Conservation (phyloP, 2,888 invertebrate genomes). For the Trissoscelio sp. region DNA sequence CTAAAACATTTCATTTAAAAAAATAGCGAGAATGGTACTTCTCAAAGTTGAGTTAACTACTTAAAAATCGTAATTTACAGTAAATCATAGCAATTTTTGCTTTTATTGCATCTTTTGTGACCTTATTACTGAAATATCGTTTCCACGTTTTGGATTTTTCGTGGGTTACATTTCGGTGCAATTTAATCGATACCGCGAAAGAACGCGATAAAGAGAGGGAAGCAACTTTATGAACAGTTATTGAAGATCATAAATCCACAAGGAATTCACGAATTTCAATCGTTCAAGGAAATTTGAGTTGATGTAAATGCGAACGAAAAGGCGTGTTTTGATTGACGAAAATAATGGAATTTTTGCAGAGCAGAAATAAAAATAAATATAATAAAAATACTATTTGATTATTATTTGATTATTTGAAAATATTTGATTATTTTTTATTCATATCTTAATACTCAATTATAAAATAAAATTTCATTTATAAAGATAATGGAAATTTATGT, state of each 20-base stretch:
- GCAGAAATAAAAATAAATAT: too few species aligned
- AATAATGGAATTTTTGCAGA: background rate
- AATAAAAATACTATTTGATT: too few species aligned
- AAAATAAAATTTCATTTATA: too few species aligned
- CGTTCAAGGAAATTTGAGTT: slow-evolving; percentile 3
- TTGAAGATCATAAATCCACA: slow-evolving; percentile 20
- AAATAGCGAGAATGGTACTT: too few species aligned
- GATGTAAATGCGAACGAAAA: background rate
- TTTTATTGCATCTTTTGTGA: slow-evolving; percentile 6
- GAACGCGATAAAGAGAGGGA: background rate
- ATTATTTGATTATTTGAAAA: too few species aligned
- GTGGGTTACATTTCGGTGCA: slow-evolving; percentile 12
- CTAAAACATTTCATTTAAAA: too few species aligned
- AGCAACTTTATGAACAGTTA: slow-evolving; percentile 20
- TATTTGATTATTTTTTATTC: too few species aligned
- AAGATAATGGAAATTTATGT: too few species aligned
- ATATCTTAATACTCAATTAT: too few species aligned
- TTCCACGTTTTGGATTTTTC: slow-evolving; percentile 17
- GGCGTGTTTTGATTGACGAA: background rate
- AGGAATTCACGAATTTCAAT: slow-evolving; percentile 15
- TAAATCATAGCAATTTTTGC: slow-evolving; percentile 5
- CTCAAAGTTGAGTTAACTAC: too few species aligned
- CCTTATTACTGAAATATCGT: slow-evolving; percentile 29
- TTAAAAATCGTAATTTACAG: background rate
- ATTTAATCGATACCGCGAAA: slow-evolving; percentile 30